Evolutionary conservation across 2,797 vertebrate species (phyloP).

Genomic region (Gallinago nigripennis): DNA sequence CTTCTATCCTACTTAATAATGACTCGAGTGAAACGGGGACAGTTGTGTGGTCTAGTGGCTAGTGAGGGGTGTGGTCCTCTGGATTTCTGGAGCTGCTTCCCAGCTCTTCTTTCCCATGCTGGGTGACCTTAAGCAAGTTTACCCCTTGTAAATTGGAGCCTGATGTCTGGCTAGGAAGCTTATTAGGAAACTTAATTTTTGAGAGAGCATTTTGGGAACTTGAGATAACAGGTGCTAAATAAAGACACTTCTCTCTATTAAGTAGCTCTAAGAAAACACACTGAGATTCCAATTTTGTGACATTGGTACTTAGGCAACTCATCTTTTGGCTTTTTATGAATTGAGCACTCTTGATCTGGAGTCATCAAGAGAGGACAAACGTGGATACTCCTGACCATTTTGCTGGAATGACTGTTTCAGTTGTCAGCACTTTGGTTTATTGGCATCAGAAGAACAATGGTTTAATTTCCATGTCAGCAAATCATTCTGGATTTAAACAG

Average conservation of each 20-base stretch:
- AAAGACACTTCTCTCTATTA: constrained; percentile 45
- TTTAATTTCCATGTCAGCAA: constrained; percentile 33
- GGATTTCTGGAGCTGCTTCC: constrained; percentile 53
- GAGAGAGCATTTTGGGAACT: constrained; percentile 54
- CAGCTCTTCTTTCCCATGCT: constrained; percentile 63
- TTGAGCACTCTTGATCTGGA: constrained; percentile 19
- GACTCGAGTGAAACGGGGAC: constrained; percentile 56
- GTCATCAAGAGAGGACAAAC: not conserved
- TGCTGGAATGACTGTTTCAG: not conserved
- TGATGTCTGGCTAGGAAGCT: constrained; percentile 45
- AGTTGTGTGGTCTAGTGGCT: constrained; percentile 69
- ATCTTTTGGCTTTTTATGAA: constrained; percentile 36
- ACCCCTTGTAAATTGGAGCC: constrained; percentile 40
- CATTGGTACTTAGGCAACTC: not conserved
- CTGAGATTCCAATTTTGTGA: constrained; percentile 17
- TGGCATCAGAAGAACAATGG: constrained; percentile 22
- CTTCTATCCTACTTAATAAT: constrained; percentile 63
- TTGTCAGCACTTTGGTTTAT: constrained; percentile 33
- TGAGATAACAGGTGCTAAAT: constrained; percentile 65
- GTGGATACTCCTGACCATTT: not conserved
- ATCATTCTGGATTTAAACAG: constrained; percentile 28
- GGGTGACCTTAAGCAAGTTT: constrained; percentile 60
- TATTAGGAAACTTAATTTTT: constrained; percentile 53
- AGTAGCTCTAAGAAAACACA: constrained; percentile 58
- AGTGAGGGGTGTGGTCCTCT: constrained; percentile 57